phyloP scores from a whole-genome alignment of 1,140 invertebrate species.

The Cecropterus lyciades region DNA sequence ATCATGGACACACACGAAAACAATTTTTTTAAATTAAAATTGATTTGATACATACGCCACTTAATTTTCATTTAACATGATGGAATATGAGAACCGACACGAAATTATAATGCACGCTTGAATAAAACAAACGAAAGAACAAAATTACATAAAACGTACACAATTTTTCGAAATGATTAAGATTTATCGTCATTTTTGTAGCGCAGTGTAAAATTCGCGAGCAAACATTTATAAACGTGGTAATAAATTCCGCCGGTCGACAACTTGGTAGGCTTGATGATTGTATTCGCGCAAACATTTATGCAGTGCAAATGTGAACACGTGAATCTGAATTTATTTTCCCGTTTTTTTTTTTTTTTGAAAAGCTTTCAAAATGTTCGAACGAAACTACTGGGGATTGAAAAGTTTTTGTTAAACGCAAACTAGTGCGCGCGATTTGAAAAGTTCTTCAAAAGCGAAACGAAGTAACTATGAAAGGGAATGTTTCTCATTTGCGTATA shows the following conservation, averaged over 20 bases:
- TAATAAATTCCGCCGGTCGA: conserved; percentile 26
- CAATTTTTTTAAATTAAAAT: too few species aligned
- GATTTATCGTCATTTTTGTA: conserved; percentile 17
- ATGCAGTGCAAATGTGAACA: conserved; percentile 22
- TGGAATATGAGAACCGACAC: too few species aligned
- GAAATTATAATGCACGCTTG: neutral
- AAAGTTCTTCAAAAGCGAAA: conserved; percentile 7
- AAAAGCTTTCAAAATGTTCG: conserved; percentile 13
- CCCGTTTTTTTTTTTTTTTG: conserved; percentile 1
- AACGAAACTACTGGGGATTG: conserved; percentile 11
- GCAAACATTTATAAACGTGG: conserved; percentile 23
- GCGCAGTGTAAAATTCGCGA: conserved; percentile 8
- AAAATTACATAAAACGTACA: conserved; percentile 4
- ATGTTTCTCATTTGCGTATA: neutral
- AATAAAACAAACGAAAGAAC: conserved; percentile 1
- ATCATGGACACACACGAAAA: too few species aligned
- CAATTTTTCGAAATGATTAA: conserved; percentile 23
- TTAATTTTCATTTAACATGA: too few species aligned
- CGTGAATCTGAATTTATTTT: conserved; percentile 19
- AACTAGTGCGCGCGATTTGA: conserved; percentile 6
- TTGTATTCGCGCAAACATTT: conserved; percentile 27
- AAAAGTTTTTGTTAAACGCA: conserved; percentile 24
- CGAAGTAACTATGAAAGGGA: neutral
- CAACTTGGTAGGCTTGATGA: conserved; percentile 22
- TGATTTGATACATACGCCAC: too few species aligned